Conservation (phyloP, 1,140 invertebrate genomes). For the Aethina tumida region DNA sequence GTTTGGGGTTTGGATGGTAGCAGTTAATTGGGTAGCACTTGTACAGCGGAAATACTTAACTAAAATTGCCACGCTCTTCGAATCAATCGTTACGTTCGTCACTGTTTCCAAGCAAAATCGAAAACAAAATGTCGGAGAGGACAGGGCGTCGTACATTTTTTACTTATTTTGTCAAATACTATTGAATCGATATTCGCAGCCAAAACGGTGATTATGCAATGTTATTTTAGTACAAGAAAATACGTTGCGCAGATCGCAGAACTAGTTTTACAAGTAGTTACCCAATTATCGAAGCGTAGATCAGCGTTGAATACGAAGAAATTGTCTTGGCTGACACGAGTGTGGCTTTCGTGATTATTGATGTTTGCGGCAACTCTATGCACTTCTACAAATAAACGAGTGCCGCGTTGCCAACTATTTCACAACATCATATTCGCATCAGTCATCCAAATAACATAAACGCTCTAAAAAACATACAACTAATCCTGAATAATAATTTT, state of each 20-base stretch:
- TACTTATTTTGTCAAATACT: constrained; percentile 16
- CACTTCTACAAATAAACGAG: too few species aligned
- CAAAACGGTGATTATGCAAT: constrained; percentile 27
- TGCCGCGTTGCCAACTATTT: too few species aligned
- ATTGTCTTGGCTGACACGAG: too few species aligned
- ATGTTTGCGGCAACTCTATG: too few species aligned
- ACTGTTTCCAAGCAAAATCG: constrained; percentile 16
- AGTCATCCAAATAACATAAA: too few species aligned
- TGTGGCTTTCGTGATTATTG: too few species aligned
- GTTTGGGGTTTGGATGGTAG: constrained; percentile 17
- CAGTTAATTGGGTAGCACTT: constrained; percentile 14
- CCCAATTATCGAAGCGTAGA: constrained; percentile 33
- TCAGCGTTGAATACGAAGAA: constrained; percentile 16
- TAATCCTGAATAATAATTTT: too few species aligned
- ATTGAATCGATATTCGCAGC: constrained; percentile 31
- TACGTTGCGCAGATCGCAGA: constrained; percentile 31
- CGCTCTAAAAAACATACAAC: too few species aligned
- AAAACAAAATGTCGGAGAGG: constrained; percentile 30
- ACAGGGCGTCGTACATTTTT: constrained; percentile 24
- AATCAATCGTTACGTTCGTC: constrained; percentile 10
- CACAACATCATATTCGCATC: too few species aligned
- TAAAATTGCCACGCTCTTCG: constrained; percentile 20
- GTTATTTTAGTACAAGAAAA: constrained; percentile 30
- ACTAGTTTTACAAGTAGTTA: constrained; percentile 35
- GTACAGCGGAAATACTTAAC: constrained; percentile 18